phyloP scores from a whole-genome alignment of 2,888 invertebrate genomes.

The Drosophila crucigera region DNA sequence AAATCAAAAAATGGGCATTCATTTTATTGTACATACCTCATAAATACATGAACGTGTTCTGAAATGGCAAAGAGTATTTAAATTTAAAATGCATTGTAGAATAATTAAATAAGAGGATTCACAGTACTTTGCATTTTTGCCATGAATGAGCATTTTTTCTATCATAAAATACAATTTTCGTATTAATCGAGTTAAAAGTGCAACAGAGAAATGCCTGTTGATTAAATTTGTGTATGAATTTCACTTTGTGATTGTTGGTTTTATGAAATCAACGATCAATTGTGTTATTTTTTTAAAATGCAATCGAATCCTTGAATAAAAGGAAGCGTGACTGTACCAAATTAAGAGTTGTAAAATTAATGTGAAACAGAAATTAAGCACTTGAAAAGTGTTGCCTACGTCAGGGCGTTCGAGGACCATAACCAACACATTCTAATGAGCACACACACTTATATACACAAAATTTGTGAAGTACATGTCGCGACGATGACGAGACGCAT shows the following conservation, averaged over 20 bases:
- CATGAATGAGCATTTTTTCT: not conserved
- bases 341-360: constrained; percentile 24
- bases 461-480: constrained; percentile 73
- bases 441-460: constrained; percentile 49
- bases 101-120: constrained; percentile 4
- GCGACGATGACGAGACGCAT: constrained; percentile 79
- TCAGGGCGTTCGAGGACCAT: constrained; percentile 69
- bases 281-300: not conserved
- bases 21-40: constrained; percentile 64
- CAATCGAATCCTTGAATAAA: not conserved
- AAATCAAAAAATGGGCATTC: constrained; percentile 7
- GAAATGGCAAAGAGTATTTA: constrained; percentile 40
- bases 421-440: constrained; percentile 70
- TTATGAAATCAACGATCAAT: not conserved
- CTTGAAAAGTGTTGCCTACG: constrained; percentile 73
- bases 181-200: constrained; percentile 3
- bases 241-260: constrained; percentile 1
- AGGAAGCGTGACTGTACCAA: constrained; percentile 48
- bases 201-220: not conserved
- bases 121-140: not conserved
- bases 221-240: constrained; percentile 9
- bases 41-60: constrained; percentile 70
- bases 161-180: constrained; percentile 3
- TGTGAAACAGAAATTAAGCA: constrained; percentile 34
- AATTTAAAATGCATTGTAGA: constrained; percentile 13